phyloP scores from a whole-genome alignment of 2,113 vertebrate genomes.

The Sinocyclocheilus grahami region DNA sequence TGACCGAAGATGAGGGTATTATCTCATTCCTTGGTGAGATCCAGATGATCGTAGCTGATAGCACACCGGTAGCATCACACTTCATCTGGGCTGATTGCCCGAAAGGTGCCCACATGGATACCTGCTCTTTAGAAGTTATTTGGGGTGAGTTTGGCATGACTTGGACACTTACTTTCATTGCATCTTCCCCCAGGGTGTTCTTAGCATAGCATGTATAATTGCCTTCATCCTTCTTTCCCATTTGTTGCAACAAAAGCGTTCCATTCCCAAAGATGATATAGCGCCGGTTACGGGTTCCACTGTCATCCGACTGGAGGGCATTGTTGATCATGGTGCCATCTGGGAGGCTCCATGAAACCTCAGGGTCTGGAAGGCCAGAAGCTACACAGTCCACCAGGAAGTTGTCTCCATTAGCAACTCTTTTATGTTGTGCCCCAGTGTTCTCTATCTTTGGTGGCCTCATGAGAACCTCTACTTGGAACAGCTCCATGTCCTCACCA shows the following conservation, averaged over 20 bases:
- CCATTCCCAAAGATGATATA: constrained; percentile 79
- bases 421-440: constrained; percentile 66
- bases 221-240: constrained; percentile 77
- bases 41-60: constrained; percentile 73
- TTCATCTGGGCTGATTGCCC: constrained; percentile 67
- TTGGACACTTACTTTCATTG: constrained; percentile 75
- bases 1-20: constrained; percentile 64
- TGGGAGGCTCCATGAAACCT: constrained; percentile 79
- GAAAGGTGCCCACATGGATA: constrained; percentile 60
- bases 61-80: constrained; percentile 73
- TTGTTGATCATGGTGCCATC: constrained; percentile 80
- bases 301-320: constrained; percentile 76
- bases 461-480: constrained; percentile 76
- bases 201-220: constrained; percentile 79
- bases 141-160: constrained; percentile 69
- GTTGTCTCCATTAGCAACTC: constrained; percentile 72
- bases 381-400: constrained; percentile 81
- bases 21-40: constrained; percentile 74
- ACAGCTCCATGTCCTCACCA: constrained; percentile 78
- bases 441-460: constrained; percentile 77
- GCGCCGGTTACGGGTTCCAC: constrained; percentile 68
- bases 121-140: constrained; percentile 67
- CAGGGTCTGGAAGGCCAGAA: constrained; percentile 77
- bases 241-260: constrained; percentile 77
- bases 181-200: constrained; percentile 78